Conservation (phyloP, 1,140 invertebrate genomes). For the Pygmarrhopalites habei region DNA sequence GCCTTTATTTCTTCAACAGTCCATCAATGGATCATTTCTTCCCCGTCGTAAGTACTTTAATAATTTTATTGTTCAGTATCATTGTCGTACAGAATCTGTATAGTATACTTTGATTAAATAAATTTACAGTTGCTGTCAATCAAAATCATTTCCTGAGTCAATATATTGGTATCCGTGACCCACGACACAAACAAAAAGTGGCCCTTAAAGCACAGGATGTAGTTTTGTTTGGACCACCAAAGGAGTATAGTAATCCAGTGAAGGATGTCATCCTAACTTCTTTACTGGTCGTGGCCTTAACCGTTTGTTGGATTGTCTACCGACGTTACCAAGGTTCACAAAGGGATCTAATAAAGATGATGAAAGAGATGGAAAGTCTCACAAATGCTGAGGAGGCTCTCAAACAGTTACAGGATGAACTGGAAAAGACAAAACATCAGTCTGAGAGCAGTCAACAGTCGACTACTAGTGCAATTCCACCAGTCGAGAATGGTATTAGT, state of each 20-base stretch:
- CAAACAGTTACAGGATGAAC: conserved; percentile 62
- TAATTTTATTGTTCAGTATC: too few relatives aligned
- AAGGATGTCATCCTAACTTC: conserved; percentile 81
- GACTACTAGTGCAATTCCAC: neutral
- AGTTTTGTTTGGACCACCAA: conserved; percentile 89
- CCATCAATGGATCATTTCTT: conserved; percentile 76
- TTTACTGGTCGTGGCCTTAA: conserved; percentile 68
- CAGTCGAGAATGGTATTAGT: neutral
- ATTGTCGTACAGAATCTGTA: too few relatives aligned
- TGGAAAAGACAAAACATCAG: neutral
- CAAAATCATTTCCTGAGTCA: conserved; percentile 78
- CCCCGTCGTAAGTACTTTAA: too few relatives aligned
- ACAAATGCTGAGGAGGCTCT: conserved; percentile 79
- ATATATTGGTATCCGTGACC: conserved; percentile 89
- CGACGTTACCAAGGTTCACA: conserved; percentile 79
- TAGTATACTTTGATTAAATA: too few relatives aligned
- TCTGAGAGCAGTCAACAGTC: neutral
- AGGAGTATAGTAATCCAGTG: conserved; percentile 69
- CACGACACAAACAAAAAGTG: conserved; percentile 91
- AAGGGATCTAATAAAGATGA: conserved; percentile 73
- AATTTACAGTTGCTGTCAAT: conserved; percentile 78
- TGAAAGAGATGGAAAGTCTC: conserved; percentile 84
- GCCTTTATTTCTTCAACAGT: conserved; percentile 70
- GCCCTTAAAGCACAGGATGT: conserved; percentile 93
- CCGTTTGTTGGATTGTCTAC: conserved; percentile 80